Conservation (phyloP, 2,113 vertebrate genomes). For the Amazona vittata region DNA sequence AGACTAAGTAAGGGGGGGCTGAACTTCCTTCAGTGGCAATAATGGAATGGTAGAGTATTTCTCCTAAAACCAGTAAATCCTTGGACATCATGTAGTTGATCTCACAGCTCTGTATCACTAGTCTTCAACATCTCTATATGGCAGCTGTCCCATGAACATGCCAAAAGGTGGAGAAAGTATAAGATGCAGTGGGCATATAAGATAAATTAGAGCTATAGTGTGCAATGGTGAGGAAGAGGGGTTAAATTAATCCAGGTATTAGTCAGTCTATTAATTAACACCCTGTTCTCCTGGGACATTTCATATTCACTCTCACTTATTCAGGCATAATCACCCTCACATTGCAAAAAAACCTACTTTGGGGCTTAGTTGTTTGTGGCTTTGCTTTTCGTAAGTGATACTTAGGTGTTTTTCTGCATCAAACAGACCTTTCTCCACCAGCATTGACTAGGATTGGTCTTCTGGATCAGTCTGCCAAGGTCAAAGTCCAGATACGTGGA, state of each 20-base stretch:
- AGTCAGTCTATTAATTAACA: not conserved
- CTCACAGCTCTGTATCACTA: not conserved
- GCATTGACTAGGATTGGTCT: not conserved
- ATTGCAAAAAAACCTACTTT: not conserved
- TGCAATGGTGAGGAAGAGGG: not conserved
- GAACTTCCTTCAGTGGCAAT: not conserved
- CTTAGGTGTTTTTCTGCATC: not conserved
- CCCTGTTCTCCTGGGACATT: not conserved
- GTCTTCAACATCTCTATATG: not conserved
- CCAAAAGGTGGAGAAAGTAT: not conserved
- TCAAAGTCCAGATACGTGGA: not conserved
- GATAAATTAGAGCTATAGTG: not conserved
- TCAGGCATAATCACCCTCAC: not conserved
- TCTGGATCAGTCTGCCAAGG: not conserved
- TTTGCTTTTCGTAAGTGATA: not conserved
- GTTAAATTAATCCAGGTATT: not conserved
- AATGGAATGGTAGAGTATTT: not conserved
- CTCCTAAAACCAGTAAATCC: not conserved
- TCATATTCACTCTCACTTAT: not conserved
- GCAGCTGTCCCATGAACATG: not conserved
- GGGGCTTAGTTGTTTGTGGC: not conserved
- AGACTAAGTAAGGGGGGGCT: not conserved
- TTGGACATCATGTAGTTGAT: not conserved
- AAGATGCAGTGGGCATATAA: not conserved
- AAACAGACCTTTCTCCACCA: not conserved